phyloP scores from a whole-genome alignment of 2,113 vertebrate species.

The Epinephelus moara region DNA sequence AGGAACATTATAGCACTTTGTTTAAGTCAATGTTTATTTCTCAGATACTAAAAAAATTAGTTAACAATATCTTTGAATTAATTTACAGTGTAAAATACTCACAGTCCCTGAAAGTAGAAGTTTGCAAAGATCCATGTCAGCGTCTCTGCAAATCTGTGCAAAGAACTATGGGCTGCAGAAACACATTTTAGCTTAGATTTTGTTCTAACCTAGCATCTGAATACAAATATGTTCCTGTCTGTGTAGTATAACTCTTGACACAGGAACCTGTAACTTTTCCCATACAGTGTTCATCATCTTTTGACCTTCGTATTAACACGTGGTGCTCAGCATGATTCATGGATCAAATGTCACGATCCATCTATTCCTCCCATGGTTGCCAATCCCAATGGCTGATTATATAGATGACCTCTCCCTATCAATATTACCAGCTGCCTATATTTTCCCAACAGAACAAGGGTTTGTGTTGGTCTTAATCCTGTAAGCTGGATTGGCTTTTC shows the following conservation, averaged over 20 bases:
- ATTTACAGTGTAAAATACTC: background rate
- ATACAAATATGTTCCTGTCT: background rate
- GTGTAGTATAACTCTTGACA: background rate
- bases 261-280: background rate
- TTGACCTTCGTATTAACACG: constrained; percentile 16
- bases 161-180: background rate
- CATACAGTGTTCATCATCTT: background rate
- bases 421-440: constrained; percentile 7
- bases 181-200: background rate
- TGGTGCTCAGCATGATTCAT: background rate
- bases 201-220: background rate
- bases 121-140: background rate
- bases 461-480: background rate
- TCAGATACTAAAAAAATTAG: background rate
- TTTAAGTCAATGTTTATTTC: background rate
- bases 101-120: background rate
- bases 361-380: constrained; percentile 21
- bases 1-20: background rate
- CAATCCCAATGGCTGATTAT: constrained; percentile 41
- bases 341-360: constrained; percentile 29
- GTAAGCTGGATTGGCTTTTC: constrained; percentile 9
- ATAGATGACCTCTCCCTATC: constrained; percentile 14
- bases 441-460: background rate
- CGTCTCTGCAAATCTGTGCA: background rate
- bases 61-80: background rate